Conservation (phyloP, 2,797 vertebrate species). For the Echiichthys vipera region DNA sequence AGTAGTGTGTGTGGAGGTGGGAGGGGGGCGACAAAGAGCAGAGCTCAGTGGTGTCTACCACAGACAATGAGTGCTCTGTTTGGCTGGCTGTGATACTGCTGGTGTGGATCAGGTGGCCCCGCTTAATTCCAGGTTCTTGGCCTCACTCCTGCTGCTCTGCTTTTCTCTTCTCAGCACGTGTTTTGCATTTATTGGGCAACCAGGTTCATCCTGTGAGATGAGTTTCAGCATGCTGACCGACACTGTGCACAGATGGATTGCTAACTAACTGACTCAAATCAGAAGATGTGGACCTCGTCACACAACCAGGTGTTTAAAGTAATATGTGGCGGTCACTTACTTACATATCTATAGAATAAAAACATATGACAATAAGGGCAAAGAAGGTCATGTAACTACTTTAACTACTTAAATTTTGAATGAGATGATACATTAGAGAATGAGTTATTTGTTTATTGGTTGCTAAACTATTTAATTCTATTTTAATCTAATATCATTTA, state of each 20-base stretch:
- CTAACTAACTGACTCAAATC: constrained; percentile 67
- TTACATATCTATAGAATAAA: constrained; percentile 7
- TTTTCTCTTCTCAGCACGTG: constrained; percentile 87
- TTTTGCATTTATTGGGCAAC: constrained; percentile 67
- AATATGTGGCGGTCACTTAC: constrained; percentile 6
- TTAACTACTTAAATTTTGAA: constrained; percentile 1
- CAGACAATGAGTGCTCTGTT: constrained; percentile 96
- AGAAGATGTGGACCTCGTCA: constrained; percentile 37
- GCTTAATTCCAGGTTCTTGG: constrained; percentile 87
- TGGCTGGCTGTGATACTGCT: constrained; percentile 78
- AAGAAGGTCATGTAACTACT: not conserved
- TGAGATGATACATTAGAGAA: not conserved
- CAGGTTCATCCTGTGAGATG: constrained; percentile 46
- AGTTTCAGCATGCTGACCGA: constrained; percentile 44
- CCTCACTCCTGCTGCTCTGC: constrained; percentile 82
- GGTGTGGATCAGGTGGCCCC: constrained; percentile 88
- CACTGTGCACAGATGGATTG: constrained; percentile 58
- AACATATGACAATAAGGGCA: constrained; percentile 7
- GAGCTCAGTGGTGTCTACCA: constrained; percentile 86
- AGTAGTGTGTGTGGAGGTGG: constrained; percentile 72
- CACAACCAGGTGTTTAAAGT: constrained; percentile 29
- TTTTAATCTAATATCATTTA: not conserved
- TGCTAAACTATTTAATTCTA: not conserved
- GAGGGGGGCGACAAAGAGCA: constrained; percentile 92
- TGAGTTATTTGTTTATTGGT: not conserved